These are phyloP conservation scores for Laticauda laticaudata DNA, from an alignment of 2,113 vertebrate species.

Conservation along the genomic window DNA sequence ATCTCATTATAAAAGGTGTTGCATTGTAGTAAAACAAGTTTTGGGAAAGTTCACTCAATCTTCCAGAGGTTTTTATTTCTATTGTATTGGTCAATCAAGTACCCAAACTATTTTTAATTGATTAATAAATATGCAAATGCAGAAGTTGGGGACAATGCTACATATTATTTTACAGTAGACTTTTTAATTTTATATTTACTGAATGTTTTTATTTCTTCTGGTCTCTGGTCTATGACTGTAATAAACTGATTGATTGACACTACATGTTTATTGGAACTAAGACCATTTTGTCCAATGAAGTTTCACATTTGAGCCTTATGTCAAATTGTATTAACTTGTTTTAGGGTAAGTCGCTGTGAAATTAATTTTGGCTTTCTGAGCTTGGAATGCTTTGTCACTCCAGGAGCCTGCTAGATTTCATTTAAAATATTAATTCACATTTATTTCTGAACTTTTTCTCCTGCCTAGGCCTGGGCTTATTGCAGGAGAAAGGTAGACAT, in stretches of 20 bases:
- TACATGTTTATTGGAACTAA: neutral
- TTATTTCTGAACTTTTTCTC: neutral
- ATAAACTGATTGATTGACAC: too few species aligned
- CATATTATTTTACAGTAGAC: too few species aligned
- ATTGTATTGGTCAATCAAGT: neutral
- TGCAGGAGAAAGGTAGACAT: fast-evolving
- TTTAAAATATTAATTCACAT: neutral
- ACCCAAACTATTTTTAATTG: neutral
- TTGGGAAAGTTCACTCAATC: conserved; percentile 7
- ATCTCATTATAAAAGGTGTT: neutral
- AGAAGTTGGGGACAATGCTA: neutral
- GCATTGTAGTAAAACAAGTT: conserved; percentile 18
- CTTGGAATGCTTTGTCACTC: neutral
- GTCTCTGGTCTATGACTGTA: too few species aligned
- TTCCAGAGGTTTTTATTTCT: neutral
- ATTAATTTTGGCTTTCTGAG: neutral
- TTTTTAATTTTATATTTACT: too few species aligned
- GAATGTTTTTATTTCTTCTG: too few species aligned
- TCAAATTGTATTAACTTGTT: neutral
- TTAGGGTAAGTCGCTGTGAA: neutral
- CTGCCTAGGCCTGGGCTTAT: neutral
- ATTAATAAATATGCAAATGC: neutral
- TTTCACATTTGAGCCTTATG: neutral
- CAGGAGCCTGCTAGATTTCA: neutral
- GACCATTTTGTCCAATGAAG: neutral